These are phyloP conservation scores for Misgurnus mizolepis DNA, from an alignment of 2,113 vertebrate species.

Conservation along the genomic window DNA sequence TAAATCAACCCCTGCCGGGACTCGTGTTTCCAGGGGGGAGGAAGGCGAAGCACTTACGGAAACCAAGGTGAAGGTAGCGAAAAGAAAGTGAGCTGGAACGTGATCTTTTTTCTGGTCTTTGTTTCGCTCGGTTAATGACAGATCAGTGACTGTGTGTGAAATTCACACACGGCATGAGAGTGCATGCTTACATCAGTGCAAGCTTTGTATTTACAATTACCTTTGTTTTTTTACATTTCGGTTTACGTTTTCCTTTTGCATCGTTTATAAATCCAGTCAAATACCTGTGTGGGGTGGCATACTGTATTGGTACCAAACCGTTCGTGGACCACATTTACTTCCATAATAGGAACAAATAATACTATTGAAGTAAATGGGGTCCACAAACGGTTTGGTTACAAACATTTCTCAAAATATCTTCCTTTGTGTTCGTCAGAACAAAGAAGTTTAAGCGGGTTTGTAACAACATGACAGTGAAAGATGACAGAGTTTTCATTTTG, in stretches of 20 bases:
- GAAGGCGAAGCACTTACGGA: neutral
- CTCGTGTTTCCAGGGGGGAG: slow-evolving; percentile 38
- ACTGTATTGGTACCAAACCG: no score
- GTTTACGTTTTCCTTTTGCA: neutral
- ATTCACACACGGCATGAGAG: neutral
- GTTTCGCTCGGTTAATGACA: slow-evolving; percentile 26
- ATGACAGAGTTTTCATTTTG: no score
- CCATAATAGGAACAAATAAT: no score
- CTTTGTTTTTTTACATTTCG: neutral
- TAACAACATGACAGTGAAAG: no score
- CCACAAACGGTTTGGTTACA: no score
- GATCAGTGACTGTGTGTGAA: slow-evolving; percentile 3
- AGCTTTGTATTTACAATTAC: neutral
- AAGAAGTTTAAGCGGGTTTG: no score
- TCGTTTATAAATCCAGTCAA: neutral
- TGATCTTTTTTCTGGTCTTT: slow-evolving; percentile 1
- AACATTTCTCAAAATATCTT: no score
- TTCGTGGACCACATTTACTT: no score
- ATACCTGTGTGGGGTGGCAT: no score
- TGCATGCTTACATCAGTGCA: neutral
- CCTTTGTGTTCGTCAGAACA: no score
- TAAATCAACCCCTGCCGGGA: slow-evolving; percentile 57
- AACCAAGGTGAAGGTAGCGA: neutral
- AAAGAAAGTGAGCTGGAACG: slow-evolving; percentile 25
- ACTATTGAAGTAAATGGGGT: no score